phyloP scores from a whole-genome alignment of 2,113 vertebrate genomes.

The Mormyrus iriodes region DNA sequence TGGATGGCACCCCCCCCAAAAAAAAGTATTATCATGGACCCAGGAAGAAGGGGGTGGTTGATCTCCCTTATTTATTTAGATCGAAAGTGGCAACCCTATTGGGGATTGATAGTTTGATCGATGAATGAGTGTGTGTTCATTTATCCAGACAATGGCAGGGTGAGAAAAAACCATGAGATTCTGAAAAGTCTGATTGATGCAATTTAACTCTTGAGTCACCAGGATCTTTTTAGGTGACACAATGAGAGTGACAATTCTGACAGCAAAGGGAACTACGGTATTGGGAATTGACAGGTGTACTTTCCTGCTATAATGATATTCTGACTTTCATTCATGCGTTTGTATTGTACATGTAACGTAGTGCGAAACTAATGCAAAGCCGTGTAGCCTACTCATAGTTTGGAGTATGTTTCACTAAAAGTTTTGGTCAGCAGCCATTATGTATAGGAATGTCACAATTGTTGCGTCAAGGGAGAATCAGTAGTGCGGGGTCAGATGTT shows the following conservation, averaged over 20 bases:
- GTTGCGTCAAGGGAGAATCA: not conserved
- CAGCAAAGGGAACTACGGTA: not conserved
- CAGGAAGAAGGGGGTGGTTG: no score
- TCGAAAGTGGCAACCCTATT: no score
- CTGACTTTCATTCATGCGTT: not conserved
- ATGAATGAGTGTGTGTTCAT: no score
- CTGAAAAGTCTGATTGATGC: not conserved
- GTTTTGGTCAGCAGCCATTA: not conserved
- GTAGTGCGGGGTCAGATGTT: not conserved
- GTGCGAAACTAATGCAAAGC: not conserved
- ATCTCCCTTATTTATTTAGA: no score
- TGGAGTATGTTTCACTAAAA: no score
- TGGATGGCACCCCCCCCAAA: not conserved
- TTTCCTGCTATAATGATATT: no score
- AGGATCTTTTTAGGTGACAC: not conserved
- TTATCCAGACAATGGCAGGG: no score
- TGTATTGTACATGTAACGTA: not conserved
- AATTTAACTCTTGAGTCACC: not conserved
- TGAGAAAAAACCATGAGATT: not conserved
- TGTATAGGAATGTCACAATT: no score
- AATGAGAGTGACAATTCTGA: not conserved
- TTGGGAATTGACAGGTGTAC: not conserved
- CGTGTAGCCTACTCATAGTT: not conserved
- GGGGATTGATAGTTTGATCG: no score
- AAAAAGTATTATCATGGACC: no score